A percentile compares a stretch with the other conserved stretches of the same genome.
Conservation (phyloP, 2,113 vertebrate species). For the Catharus minimus region DNA sequence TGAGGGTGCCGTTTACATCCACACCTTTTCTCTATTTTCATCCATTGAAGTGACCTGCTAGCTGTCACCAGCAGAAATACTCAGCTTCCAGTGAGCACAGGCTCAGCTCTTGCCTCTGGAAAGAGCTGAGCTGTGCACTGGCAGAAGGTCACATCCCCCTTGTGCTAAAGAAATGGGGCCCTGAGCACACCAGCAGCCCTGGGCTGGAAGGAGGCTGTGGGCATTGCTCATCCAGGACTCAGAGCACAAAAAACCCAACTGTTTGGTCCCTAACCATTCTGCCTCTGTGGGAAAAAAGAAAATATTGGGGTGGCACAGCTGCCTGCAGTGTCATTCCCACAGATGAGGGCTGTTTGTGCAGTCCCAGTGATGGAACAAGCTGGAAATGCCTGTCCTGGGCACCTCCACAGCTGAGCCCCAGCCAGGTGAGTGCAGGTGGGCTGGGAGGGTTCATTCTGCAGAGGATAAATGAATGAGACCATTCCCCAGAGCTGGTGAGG, state of each 20-base stretch:
- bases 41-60: not conserved
- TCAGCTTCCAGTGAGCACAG: not conserved
- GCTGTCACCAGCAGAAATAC: not conserved
- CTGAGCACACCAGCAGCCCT: rapidly evolving
- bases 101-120: not conserved
- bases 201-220: not conserved
- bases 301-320: not conserved
- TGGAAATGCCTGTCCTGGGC: not conserved
- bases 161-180: not conserved
- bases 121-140: not conserved
- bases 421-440: rapidly evolving
- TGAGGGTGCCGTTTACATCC: not conserved
- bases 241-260: not conserved
- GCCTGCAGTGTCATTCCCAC: not conserved
- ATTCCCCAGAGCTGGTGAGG: not conserved
- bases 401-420: not conserved
- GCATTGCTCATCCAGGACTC: not conserved
- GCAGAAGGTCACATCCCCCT: not conserved
- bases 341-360: not conserved
- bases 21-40: not conserved
- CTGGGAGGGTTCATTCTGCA: rapidly evolving
- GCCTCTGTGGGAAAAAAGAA: not conserved
- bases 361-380: not conserved
- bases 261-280: not conserved
- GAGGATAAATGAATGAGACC: no score